Evolutionary conservation across 2,797 vertebrate genomes (phyloP).

Genomic region (Lutjanus argentimaculatus): DNA sequence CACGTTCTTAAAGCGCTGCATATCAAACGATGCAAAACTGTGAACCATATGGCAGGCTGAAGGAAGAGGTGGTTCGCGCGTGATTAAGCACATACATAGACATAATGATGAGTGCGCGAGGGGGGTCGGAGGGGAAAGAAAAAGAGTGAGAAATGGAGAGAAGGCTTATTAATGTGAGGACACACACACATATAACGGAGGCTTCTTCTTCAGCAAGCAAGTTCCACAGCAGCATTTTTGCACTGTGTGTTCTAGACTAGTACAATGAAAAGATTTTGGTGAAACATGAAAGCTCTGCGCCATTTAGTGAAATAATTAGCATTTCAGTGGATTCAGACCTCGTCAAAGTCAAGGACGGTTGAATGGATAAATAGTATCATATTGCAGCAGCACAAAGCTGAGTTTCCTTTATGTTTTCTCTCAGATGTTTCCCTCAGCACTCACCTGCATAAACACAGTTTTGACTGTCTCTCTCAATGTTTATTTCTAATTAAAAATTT

Average conservation of each 20-base stretch:
- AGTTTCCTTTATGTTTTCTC: conserved; percentile 62
- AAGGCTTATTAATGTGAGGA: conserved; percentile 49
- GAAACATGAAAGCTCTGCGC: conserved; percentile 66
- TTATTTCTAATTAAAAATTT: conserved; percentile 64
- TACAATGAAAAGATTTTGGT: conserved; percentile 36
- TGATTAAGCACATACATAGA: conserved; percentile 67
- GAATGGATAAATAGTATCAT: conserved; percentile 66
- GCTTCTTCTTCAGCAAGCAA: background rate
- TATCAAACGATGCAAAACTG: conserved; percentile 53
- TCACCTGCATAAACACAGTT: conserved; percentile 57
- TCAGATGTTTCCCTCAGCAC: conserved; percentile 62
- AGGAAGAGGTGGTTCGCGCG: conserved; percentile 39
- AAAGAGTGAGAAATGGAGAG: conserved; percentile 13
- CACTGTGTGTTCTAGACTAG: conserved; percentile 12
- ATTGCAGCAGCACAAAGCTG: conserved; percentile 58
- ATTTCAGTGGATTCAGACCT: conserved; percentile 73
- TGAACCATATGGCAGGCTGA: conserved; percentile 66
- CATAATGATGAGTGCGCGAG: conserved; percentile 42
- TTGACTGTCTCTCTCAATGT: conserved; percentile 36
- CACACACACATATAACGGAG: background rate
- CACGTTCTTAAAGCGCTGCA: conserved; percentile 41
- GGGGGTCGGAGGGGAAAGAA: conserved; percentile 2
- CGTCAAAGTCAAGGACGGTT: conserved; percentile 73
- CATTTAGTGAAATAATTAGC: conserved; percentile 70
- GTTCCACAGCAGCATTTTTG: conserved; percentile 29